Base-by-base conservation (phyloP, 2,797 vertebrate species). In the Botia kubotai region DNA sequence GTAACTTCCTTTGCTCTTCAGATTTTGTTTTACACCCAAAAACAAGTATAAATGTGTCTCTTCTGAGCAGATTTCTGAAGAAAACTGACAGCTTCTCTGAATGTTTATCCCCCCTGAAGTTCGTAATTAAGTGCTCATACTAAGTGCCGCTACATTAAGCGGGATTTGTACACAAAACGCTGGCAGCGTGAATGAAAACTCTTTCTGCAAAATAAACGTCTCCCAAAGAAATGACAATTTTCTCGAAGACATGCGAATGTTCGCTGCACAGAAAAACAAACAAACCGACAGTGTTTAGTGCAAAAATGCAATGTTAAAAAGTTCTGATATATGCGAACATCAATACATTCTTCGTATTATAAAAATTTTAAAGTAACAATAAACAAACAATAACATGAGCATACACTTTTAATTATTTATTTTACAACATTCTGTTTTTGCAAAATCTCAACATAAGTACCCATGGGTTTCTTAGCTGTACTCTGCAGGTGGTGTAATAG, bases 121-220 rank as follows among this genome's bases (percentile, higher is more conserved):
- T 74, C 23, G 52, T 75, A 76, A 79, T 76, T 72, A 80, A 80
- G 72, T 70, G 57, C 23, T 75, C 50, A 75, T 65, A 70, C 17
- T 19, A 71, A 75, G 55, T 55, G 70, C 13, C 13, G 63, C 57
- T 71, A 55, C 65, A 69, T 75, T 5, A 72, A 26, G 11, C 43
- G 26, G 52, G 5, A 69, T 21, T 52, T 83, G 52, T 79, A 72
- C 26, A 36, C 23, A 53, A 53, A 58, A 17, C 0, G 23, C 12
- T 74, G n/a, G n/a, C 26, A 52, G 69, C 29, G 7, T 57, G 26
- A 82, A 82, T 50, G 7, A 52, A 33, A 67, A 63, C n/a, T 19
- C 67, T 50, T 2, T 36, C n/a, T 50, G 43, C 16, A 43, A 12
- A 17, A 53, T 53, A 65, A 21, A 52, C 26, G 46, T 26, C 14